Evolutionary conservation across 2,888 invertebrate species (phyloP).

Genomic region (Ypsolopha sequella): DNA sequence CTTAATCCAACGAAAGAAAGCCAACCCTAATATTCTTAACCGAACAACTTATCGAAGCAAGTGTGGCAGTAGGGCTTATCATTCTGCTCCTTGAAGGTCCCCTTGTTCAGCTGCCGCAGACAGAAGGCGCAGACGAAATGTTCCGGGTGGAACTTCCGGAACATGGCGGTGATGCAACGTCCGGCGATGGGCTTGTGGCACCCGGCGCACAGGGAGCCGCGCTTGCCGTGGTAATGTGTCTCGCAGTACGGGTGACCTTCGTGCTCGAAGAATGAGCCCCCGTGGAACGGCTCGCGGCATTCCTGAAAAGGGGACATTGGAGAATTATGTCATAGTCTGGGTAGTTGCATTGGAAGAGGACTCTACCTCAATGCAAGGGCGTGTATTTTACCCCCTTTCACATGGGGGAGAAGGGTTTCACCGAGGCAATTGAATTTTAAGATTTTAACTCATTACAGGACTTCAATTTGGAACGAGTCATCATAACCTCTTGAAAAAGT

Average conservation of each 20-base stretch:
- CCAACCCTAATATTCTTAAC: conserved; percentile 61
- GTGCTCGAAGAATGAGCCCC: conserved; percentile 98
- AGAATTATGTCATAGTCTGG: background rate
- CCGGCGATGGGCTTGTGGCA: conserved; percentile 98
- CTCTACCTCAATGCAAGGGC: background rate
- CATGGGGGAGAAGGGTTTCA: background rate
- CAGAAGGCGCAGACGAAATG: conserved; percentile 99
- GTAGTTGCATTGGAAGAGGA: background rate
- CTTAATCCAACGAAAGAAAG: too few species aligned
- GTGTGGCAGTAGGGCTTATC: conserved; percentile 98
- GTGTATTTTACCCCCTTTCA: background rate
- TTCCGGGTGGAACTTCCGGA: conserved; percentile 98
- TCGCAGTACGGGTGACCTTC: conserved; percentile 99
- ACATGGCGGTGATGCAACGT: conserved; percentile 99
- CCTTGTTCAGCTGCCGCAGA: conserved; percentile 96
- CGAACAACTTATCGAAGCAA: conserved; percentile 97
- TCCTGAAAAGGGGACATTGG: conserved; percentile 74
- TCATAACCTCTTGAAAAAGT: too few species aligned
- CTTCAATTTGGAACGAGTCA: too few species aligned
- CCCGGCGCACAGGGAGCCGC: conserved; percentile 97
- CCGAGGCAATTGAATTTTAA: background rate
- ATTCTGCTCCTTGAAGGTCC: conserved; percentile 99
- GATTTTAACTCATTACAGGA: background rate
- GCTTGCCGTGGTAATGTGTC: conserved; percentile 97
- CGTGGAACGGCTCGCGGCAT: conserved; percentile 96